phyloP scores from a whole-genome alignment of 2,797 vertebrate genomes.

The Alauda arvensis region DNA sequence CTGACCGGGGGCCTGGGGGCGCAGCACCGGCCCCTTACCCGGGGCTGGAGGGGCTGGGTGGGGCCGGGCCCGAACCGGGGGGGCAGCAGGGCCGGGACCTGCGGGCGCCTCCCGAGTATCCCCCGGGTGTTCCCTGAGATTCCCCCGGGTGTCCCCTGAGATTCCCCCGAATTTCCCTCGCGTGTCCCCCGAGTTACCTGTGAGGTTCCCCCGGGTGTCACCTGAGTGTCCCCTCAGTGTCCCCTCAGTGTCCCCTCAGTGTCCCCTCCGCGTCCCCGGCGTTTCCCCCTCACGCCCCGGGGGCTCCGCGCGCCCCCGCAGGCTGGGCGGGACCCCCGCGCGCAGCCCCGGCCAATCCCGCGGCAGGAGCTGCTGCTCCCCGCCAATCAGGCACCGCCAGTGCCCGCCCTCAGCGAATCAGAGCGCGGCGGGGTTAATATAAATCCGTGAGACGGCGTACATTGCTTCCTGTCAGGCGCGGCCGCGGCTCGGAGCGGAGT shows the following conservation, averaged over 20 bases:
- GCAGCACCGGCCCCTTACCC: fast-evolving
- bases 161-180: too few species aligned
- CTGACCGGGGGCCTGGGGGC: fast-evolving
- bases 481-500: fast-evolving
- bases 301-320: not conserved
- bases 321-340: not conserved
- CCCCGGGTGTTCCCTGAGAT: too few species aligned
- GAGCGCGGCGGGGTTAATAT: fast-evolving
- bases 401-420: not conserved
- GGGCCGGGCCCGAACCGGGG: not conserved
- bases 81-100: too few species aligned
- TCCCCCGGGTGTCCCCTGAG: too few species aligned
- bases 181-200: too few species aligned
- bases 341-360: not conserved
- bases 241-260: too few species aligned
- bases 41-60: not conserved
- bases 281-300: not conserved
- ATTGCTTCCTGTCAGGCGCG: fast-evolving
- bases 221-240: too few species aligned
- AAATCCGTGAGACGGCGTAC: fast-evolving
- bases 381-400: not conserved
- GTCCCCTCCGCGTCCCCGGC: too few species aligned
- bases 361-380: fast-evolving
- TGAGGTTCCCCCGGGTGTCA: too few species aligned
- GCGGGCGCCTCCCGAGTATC: too few species aligned